A percentile compares a stretch with the other conserved stretches of the same genome.
phyloP scores from a whole-genome alignment of 2,888 invertebrate genomes.

The Biston betularia region DNA sequence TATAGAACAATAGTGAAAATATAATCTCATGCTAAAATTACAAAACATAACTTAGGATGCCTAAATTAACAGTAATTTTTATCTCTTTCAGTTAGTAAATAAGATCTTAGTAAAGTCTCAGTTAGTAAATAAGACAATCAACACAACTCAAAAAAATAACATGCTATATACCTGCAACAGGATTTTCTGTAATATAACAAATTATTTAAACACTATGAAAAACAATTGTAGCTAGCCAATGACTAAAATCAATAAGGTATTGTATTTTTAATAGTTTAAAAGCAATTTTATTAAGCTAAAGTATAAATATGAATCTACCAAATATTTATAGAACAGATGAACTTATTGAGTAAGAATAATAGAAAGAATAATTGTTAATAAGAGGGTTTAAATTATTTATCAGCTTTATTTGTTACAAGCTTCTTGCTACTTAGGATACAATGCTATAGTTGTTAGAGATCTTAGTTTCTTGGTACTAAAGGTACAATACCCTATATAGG shows the following conservation, averaged over 20 bases:
- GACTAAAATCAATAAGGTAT: neutral
- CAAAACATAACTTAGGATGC: no score
- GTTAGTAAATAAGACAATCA: neutral
- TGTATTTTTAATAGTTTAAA: neutral
- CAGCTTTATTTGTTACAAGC: neutral
- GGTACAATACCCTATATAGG: no score
- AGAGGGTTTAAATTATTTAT: neutral
- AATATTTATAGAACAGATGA: neutral
- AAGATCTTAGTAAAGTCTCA: no score
- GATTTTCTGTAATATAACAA: constrained; percentile 21
- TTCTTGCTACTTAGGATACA: neutral
- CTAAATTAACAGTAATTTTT: neutral
- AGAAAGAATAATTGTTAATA: no score
- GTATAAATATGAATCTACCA: no score
- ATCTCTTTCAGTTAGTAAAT: neutral
- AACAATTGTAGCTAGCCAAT: neutral
- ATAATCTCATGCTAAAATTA: no score
- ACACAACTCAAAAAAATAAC: constrained; percentile 2
- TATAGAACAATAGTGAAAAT: no score
- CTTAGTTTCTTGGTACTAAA: neutral
- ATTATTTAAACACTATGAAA: constrained; percentile 3
- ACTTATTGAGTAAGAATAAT: neutral
- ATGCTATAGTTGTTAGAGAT: neutral
- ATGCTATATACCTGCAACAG: constrained; percentile 33
- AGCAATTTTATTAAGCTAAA: no score